A percentile compares a stretch with the other conserved stretches of the same genome.
Evolutionary conservation across 1,140 invertebrate genomes (phyloP).

Genomic region (Maniola jurtina): DNA sequence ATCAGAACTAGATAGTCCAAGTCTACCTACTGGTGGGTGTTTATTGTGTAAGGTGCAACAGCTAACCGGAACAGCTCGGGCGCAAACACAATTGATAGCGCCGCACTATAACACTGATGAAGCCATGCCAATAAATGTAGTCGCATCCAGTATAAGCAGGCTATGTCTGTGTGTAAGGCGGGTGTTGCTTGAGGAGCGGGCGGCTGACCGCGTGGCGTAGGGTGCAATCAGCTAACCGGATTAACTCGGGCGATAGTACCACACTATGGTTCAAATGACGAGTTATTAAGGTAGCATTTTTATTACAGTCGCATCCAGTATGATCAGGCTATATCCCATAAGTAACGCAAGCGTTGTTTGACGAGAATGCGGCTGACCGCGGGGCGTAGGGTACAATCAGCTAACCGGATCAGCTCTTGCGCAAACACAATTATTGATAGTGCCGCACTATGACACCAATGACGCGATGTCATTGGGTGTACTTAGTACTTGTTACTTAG

Average conservation of each 20-base stretch:
- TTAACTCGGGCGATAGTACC: conserved; percentile 56
- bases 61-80: conserved; percentile 67
- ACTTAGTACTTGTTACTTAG: too few species aligned
- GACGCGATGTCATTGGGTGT: neutral
- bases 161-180: conserved; percentile 3
- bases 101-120: conserved; percentile 12
- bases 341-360: conserved; percentile 48
- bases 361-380: conserved; percentile 58
- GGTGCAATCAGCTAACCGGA: conserved; percentile 73
- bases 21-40: conserved; percentile 17
- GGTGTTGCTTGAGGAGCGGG: conserved; percentile 61
- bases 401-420: conserved; percentile 67
- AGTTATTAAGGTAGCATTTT: neutral
- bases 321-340: neutral
- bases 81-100: conserved; percentile 67
- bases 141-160: conserved; percentile 22
- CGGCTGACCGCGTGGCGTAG: conserved; percentile 51
- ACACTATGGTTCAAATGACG: conserved; percentile 3
- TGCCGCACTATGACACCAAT: conserved; percentile 26
- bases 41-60: conserved; percentile 64
- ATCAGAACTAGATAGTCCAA: too few species aligned
- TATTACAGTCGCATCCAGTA: conserved; percentile 22
- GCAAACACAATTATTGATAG: conserved; percentile 72
- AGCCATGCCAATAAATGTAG: neutral
- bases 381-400: conserved; percentile 60